Percentiles rank a stretch among this genome's conserved stretches.
phyloP scores from a whole-genome alignment of 2,797 vertebrate genomes.

The Pitangus sulphuratus region DNA sequence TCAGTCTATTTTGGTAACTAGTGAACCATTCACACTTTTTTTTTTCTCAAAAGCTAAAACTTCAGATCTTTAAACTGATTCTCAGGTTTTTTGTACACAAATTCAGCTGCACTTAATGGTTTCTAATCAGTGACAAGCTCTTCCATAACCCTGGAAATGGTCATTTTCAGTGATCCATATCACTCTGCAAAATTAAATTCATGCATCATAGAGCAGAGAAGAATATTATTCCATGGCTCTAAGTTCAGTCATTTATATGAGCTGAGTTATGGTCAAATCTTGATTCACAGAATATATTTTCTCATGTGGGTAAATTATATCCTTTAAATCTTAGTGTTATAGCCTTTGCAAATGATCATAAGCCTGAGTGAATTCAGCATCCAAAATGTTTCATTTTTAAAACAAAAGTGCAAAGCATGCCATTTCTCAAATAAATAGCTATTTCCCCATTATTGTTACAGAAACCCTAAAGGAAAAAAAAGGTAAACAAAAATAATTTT shows the following conservation, averaged over 20 bases:
- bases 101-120: neutral
- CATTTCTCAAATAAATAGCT: neutral
- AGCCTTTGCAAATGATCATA: neutral
- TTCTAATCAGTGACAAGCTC: neutral
- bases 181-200: constrained; percentile 27
- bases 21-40: constrained; percentile 18
- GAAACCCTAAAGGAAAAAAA: neutral
- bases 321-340: neutral
- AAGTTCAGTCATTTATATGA: constrained; percentile 20
- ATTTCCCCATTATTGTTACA: neutral
- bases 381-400: neutral
- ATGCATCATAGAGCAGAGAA: constrained; percentile 26
- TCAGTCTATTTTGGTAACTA: constrained; percentile 7
- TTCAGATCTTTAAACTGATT: neutral
- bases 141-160: neutral
- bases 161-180: constrained; percentile 23
- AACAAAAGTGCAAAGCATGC: neutral
- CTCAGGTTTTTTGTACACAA: neutral
- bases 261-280: neutral
- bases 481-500: neutral
- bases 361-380: neutral
- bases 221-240: constrained; percentile 8
- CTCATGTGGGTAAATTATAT: neutral
- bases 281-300: neutral
- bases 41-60: neutral